A percentile compares a stretch with the other conserved stretches of the same genome.
phyloP scores from a whole-genome alignment of 2,797 vertebrate genomes.

The Danio jaintianensis region DNA sequence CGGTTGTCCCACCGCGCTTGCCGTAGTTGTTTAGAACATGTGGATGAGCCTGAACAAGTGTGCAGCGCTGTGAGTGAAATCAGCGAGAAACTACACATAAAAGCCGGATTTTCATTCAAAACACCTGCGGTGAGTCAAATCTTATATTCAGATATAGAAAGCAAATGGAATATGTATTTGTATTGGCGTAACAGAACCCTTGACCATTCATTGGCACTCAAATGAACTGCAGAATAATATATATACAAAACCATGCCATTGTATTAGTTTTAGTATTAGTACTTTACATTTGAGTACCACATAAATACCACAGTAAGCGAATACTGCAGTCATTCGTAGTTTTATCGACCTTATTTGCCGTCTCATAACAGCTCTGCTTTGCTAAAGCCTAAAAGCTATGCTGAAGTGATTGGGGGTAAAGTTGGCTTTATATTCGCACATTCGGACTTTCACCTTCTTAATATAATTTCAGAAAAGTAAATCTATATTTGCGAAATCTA shows the following conservation, averaged over 20 bases:
- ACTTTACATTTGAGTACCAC: neutral
- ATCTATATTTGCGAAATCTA: too few relatives aligned
- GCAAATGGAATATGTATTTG: neutral
- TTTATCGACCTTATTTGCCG: too few relatives aligned
- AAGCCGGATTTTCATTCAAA: neutral
- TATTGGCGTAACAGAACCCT: neutral
- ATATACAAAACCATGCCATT: neutral
- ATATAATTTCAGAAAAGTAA: too few relatives aligned
- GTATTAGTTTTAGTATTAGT: neutral
- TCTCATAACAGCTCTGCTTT: neutral
- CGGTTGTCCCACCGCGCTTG: neutral
- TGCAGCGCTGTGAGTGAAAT: neutral
- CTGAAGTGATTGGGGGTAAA: neutral
- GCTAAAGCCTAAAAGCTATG: neutral
- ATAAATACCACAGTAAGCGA: conserved; percentile 50
- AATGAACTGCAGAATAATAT: neutral
- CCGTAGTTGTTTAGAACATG: conserved; percentile 28
- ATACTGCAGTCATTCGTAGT: neutral
- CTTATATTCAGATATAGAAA: neutral
- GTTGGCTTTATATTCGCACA: too few relatives aligned
- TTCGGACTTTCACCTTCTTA: too few relatives aligned
- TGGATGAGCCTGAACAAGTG: neutral
- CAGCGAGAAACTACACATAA: neutral
- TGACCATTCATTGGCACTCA: neutral
- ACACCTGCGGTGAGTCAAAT: neutral